Evolutionary conservation across 2,113 vertebrate genomes (phyloP), one percentile per base, ranked within the genome.

Genomic region (Muscicapa adusta): DNA sequence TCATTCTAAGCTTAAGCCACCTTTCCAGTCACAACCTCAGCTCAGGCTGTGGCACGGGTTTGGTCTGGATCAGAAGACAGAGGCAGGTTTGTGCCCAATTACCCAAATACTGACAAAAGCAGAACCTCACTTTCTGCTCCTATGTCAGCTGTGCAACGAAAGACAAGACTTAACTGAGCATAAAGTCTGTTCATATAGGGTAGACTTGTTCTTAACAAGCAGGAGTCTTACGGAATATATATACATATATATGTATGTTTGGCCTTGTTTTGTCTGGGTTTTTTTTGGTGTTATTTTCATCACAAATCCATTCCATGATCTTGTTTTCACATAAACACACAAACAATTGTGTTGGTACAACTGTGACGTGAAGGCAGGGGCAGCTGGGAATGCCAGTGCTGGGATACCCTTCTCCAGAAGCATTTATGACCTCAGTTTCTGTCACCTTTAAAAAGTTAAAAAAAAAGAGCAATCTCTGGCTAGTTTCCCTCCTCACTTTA

Each of bases 1-100:
- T 8, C 36, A 38, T 38, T 86, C 33, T 25, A 42, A 38, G 45
- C 3, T 68, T 34, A 38, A 91, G 11, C 13, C 18, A 6, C 2
- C 2, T 83, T 87, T 84, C 34, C 40, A 76, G 18, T 36, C 28
- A 15, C 17, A 71, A 14, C 14, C 25, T 13, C 8, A 2, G 38
- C 15, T 20, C 47, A 58, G 15, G 8, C 14, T 54, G 38, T 2
- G 2, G 53, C 14, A 58, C 0, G 0, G 42, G 28, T 79, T 75
- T 75, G 16, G 6, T 78, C 34, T 0, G 0, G 18, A 62, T n/a
- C 19, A 56, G 43, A 60, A 15, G 19, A 74, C 14, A 34, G 4
- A 50, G 56, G 17, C 26, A 22, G 11, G 23, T 33, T 79, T 72
- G 53, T 72, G 45, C 6, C 25, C 19, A 16, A 12, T 29, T 68